A percentile compares a stretch with the other conserved stretches of the same genome.
These are phyloP conservation scores for Tachystola acroxantha DNA, from an alignment of 2,888 invertebrate genomes.

Conservation along the genomic window DNA sequence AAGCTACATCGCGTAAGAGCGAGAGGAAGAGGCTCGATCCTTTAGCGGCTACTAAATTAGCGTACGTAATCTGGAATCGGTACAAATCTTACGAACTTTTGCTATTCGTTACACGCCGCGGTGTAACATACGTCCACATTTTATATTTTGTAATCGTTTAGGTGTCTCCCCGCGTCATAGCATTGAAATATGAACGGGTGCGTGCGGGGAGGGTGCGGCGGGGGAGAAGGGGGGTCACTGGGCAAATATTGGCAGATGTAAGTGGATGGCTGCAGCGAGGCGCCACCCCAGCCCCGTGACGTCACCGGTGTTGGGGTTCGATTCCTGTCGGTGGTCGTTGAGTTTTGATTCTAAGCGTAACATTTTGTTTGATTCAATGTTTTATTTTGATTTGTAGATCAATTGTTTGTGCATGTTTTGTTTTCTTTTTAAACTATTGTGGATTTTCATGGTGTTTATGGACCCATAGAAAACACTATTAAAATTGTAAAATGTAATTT, in stretches of 20 bases:
- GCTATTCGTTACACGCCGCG: too few relatives aligned
- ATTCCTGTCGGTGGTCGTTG: conserved; percentile 8
- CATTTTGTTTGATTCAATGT: neutral
- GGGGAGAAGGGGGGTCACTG: conserved; percentile 52
- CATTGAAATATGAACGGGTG: conserved; percentile 74
- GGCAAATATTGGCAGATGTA: conserved; percentile 82
- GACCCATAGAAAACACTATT: too few relatives aligned
- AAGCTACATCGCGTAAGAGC: too few relatives aligned
- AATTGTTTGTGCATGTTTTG: too few relatives aligned
- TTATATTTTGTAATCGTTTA: conserved; percentile 67
- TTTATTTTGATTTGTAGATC: neutral
- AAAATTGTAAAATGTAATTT: too few relatives aligned
- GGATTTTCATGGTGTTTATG: too few relatives aligned
- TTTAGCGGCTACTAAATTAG: too few relatives aligned
- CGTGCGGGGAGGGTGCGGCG: conserved; percentile 36
- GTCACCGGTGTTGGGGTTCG: conserved; percentile 35
- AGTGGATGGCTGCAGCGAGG: conserved; percentile 79
- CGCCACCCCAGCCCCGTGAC: conserved; percentile 52
- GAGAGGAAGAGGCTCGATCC: too few relatives aligned
- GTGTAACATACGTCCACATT: conserved; percentile 34
- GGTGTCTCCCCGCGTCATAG: conserved; percentile 59
- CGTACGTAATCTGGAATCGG: too few relatives aligned
- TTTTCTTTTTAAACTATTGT: too few relatives aligned
- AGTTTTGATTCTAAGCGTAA: conserved; percentile 6
- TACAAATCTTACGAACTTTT: too few relatives aligned